Evolutionary conservation across 2,113 vertebrate genomes (phyloP), one percentile per base, ranked within the genome.

Genomic region (Rallus limicola): DNA sequence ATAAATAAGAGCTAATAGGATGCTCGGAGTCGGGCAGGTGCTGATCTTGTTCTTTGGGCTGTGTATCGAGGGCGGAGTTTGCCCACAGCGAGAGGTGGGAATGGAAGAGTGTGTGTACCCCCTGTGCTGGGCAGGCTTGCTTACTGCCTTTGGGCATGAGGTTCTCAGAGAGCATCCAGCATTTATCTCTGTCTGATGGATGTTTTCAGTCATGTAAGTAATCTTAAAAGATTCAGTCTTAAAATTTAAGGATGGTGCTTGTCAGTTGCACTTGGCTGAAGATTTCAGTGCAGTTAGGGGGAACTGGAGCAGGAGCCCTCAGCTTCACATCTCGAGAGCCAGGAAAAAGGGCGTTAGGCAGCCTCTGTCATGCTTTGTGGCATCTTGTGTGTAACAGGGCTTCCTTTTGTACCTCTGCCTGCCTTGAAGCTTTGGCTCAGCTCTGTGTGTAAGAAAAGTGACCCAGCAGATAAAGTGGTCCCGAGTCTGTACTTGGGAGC

Each of bases 11-110:
- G 44, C 96, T 97, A 56, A 29, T 60, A 33, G 36, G 4, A 4
- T 24, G 92, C 96, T 93, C 93, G 93, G 89, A 89, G 86, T 76
- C 94, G 83, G 97, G 95, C 97, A 96, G 97, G 95, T 95, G 65
- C 93, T 78, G 90, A 80, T 81, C 69, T 77, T 92, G 82, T 34
- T 72, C 69, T 74, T 56, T 82, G 78, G 78, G 46, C 50, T 50
- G 46, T 68, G 48, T 42, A 0, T 83, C 2, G 50, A 81, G 78
- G 75, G 70, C 42, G 65, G 42, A 77, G 58, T 70, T 86, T 90
- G 62, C 50, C 44, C 44, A 16, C 69, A 69, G 88, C 18, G 5
- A 46, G 79, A 53, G 63, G 26, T 2, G 5, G 48, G 44, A 38
- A 74, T 8, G 69, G 85, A 21, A 36, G 46, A 77, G 16, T 91